phyloP scores from a whole-genome alignment of 1,140 invertebrate genomes.

The Calliopsis andreniformis region DNA sequence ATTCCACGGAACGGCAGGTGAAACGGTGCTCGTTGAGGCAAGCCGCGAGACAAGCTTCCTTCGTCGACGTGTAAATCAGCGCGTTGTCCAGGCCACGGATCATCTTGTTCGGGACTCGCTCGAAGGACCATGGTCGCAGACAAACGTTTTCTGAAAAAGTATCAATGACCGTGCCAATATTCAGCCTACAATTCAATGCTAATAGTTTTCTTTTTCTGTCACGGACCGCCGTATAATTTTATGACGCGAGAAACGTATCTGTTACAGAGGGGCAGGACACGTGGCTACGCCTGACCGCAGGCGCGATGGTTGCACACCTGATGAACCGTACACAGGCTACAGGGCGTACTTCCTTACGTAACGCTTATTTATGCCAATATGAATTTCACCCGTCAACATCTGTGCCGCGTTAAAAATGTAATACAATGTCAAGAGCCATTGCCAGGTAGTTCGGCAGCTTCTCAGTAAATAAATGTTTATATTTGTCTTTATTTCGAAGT shows the following conservation, averaged over 20 bases:
- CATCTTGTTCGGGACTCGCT: conserved; percentile 95
- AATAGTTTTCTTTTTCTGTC: too few species aligned
- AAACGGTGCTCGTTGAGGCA: conserved; percentile 96
- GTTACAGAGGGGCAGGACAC: conserved; percentile 11
- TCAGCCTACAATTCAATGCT: too few species aligned
- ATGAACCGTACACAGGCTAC: background rate
- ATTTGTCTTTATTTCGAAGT: background rate
- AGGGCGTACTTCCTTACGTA: conserved; percentile 5
- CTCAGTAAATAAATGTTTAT: background rate
- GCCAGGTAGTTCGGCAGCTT: background rate
- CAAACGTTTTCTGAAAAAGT: conserved; percentile 91
- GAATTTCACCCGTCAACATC: background rate
- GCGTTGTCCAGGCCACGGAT: conserved; percentile 94
- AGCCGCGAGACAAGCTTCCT: conserved; percentile 95
- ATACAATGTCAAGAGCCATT: background rate
- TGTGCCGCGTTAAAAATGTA: background rate
- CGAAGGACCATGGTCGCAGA: conserved; percentile 94
- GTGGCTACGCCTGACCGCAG: conserved; percentile 36
- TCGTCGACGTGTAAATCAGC: conserved; percentile 95
- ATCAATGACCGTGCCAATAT: background rate
- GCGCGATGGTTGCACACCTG: conserved; percentile 32
- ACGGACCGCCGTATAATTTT: too few species aligned
- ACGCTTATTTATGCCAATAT: conserved; percentile 1
- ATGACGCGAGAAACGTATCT: background rate
- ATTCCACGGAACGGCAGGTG: conserved; percentile 94